Evolutionary conservation across 1,140 invertebrate genomes (phyloP).

Genomic region (Bombus confusus): DNA sequence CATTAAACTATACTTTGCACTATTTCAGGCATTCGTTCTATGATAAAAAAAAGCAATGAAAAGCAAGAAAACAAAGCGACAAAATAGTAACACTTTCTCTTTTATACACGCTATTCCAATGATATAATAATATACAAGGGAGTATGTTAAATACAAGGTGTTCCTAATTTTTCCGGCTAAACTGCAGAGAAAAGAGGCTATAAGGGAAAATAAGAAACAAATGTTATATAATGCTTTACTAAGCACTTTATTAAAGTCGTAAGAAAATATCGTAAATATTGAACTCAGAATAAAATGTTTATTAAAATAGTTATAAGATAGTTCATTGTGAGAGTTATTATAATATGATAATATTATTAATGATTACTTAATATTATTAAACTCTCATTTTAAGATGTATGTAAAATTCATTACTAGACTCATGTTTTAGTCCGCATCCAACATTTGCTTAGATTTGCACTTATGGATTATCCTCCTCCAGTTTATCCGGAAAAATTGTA

Average conservation of each 20-base stretch:
- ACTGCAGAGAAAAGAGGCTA: too few relatives aligned
- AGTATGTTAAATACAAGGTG: background rate
- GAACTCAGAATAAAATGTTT: background rate
- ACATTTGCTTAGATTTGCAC: background rate
- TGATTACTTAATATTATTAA: background rate
- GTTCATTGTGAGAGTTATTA: background rate
- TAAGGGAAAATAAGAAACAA: background rate
- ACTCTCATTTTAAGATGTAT: too few relatives aligned
- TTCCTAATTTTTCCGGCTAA: background rate
- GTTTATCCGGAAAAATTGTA: background rate
- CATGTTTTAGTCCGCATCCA: background rate
- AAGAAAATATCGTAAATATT: background rate
- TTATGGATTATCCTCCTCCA: background rate
- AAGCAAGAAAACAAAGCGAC: background rate
- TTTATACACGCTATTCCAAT: background rate
- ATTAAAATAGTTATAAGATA: background rate
- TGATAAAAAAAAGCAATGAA: background rate
- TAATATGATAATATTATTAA: background rate
- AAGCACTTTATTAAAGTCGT: background rate
- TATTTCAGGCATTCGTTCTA: background rate
- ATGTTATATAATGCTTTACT: background rate
- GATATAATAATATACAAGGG: background rate
- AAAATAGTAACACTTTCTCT: background rate
- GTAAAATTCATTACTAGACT: background rate
- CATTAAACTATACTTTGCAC: background rate